phyloP scores from a whole-genome alignment of 2,797 vertebrate species.

The Sebastes elongatus region DNA sequence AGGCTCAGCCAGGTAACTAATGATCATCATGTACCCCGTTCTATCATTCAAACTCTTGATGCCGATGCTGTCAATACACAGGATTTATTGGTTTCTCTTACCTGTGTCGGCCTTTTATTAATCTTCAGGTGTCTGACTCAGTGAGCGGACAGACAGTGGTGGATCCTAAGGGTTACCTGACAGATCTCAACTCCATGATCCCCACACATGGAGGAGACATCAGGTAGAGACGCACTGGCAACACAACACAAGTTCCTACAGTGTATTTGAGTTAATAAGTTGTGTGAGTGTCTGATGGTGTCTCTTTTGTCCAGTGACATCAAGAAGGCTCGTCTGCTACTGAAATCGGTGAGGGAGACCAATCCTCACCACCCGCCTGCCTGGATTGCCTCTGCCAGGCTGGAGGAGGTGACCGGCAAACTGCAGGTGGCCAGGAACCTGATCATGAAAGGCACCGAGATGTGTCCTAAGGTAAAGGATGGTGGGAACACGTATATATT shows the following conservation, averaged over 20 bases:
- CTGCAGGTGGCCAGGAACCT: slow-evolving; percentile 96
- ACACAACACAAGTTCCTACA: background rate
- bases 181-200: slow-evolving; percentile 99
- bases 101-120: background rate
- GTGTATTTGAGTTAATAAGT: background rate
- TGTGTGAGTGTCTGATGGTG: slow-evolving; percentile 1
- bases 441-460: slow-evolving; percentile 99
- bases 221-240: slow-evolving; percentile 80
- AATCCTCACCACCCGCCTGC: slow-evolving; percentile 98
- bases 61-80: background rate
- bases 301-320: slow-evolving; percentile 87
- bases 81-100: background rate
- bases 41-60: background rate
- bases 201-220: slow-evolving; percentile 98
- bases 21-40: background rate
- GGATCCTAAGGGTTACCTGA: slow-evolving; percentile 97
- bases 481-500: background rate
- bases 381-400: slow-evolving; percentile 96
- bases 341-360: slow-evolving; percentile 97
- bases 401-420: slow-evolving; percentile 98
- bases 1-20: slow-evolving; percentile 93
- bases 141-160: slow-evolving; percentile 98
- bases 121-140: slow-evolving; percentile 94
- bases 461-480: slow-evolving; percentile 94
- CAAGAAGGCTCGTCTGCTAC: slow-evolving; percentile 95